phyloP scores from a whole-genome alignment of 2,888 invertebrate species.

The Lissonota sp. region DNA sequence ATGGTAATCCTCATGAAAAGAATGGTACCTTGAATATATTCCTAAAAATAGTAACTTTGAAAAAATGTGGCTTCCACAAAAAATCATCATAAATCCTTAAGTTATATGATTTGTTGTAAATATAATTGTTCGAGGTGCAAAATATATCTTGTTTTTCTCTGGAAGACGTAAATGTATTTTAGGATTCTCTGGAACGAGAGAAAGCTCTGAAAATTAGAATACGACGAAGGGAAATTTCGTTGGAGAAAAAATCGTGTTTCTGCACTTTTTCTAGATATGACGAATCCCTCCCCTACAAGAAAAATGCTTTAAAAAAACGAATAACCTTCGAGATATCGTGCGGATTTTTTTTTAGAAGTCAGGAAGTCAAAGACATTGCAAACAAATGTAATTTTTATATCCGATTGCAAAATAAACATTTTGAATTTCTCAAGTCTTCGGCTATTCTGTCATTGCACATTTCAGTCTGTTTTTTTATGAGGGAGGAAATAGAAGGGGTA shows the following conservation, averaged over 20 bases:
- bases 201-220: background rate
- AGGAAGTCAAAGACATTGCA: no score
- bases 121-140: background rate
- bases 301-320: background rate
- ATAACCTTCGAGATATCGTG: background rate
- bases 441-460: background rate
- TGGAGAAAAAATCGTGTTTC: background rate
- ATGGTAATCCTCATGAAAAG: no score
- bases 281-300: background rate
- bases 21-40: no score
- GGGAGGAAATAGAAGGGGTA: constrained; percentile 9
- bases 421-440: no score
- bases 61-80: no score
- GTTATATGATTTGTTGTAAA: no score
- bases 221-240: background rate
- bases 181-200: background rate
- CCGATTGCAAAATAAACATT: no score
- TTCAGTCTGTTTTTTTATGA: constrained; percentile 22
- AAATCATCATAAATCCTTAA: no score
- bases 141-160: background rate
- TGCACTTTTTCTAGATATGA: background rate
- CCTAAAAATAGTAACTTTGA: no score
- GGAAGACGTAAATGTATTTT: background rate
- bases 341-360: no score
- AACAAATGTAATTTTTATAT: background rate